Conservation (phyloP, 2,113 vertebrate species). For the Benitochromis conjunctus region DNA sequence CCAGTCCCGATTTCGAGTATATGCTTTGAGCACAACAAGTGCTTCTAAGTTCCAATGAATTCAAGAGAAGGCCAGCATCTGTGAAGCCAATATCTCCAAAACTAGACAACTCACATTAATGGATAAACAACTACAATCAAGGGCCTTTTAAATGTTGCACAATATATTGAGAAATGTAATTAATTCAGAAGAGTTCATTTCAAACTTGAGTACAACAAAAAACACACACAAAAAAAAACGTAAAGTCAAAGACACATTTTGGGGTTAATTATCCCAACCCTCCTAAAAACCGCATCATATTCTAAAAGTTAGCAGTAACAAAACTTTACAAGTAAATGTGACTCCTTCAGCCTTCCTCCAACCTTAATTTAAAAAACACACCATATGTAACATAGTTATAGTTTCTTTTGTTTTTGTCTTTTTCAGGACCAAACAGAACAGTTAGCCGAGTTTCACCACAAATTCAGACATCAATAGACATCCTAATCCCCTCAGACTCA, state of each 20-base stretch:
- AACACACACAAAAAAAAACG: too few relatives aligned
- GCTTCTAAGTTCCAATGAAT: neutral
- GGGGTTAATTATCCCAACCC: neutral
- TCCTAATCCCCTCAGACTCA: conserved; percentile 19
- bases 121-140: neutral
- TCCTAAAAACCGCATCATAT: too few relatives aligned
- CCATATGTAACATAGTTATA: neutral
- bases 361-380: neutral
- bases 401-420: neutral
- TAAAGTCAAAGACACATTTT: too few relatives aligned
- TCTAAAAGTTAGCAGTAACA: neutral
- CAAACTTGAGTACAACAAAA: neutral
- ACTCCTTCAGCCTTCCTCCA: neutral
- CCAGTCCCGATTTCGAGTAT: neutral
- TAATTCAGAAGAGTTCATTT: neutral
- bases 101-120: neutral
- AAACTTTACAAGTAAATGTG: neutral
- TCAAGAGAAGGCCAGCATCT: neutral
- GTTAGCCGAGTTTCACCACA: neutral
- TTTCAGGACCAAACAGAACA: neutral
- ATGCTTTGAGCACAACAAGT: neutral
- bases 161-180: neutral
- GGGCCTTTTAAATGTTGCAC: neutral
- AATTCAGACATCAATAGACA: conserved; percentile 34
- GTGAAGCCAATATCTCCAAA: neutral